Base-by-base conservation (phyloP, 2,888 invertebrate species). In the Erynnis tages region DNA sequence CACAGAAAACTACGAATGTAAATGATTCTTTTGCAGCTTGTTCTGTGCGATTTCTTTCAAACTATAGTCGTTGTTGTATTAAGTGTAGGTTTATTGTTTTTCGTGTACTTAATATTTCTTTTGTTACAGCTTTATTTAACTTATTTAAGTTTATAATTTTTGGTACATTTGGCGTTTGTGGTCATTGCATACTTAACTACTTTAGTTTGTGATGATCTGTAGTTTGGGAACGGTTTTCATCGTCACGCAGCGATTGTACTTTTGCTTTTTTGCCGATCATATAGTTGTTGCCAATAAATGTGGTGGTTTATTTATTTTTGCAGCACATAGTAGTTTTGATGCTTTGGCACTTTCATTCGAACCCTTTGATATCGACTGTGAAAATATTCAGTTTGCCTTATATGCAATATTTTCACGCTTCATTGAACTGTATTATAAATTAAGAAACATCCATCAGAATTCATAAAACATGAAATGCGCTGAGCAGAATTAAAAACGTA, bases 401-500 rank as follows among this genome's bases (percentile, higher is more conserved):
- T n/a, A n/a, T n/a, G n/a, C n/a, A n/a, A n/a, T n/a, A n/a, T n/a
- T n/a, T n/a, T n/a, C n/a, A n/a, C n/a, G n/a, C n/a, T n/a, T n/a
- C n/a, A n/a, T n/a, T n/a, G n/a, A n/a, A n/a, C n/a, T n/a, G n/a
- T n/a, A n/a, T n/a, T n/a, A n/a, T n/a, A n/a, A n/a, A n/a, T n/a
- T n/a, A n/a, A n/a, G n/a, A n/a, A n/a, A n/a, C n/a, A n/a, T n/a
- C n/a, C n/a, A n/a, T n/a, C n/a, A n/a, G n/a, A n/a, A n/a, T n/a
- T 1, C n/a, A 14, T 17, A 35, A 35, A 5, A 1, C 2, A n/a
- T 16, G 34, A 2, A 17, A 35, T 17, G 17, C 35, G 35, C 19
- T 29, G 16, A 34, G 7, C 54, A 21, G 45, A 59, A 59, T 61
- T 57, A 50, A 47, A 40, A 48, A 48, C 54, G 50, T 56, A 59